Conservation (phyloP, 2,888 invertebrate species). For the Caenorhabditis becei region DNA sequence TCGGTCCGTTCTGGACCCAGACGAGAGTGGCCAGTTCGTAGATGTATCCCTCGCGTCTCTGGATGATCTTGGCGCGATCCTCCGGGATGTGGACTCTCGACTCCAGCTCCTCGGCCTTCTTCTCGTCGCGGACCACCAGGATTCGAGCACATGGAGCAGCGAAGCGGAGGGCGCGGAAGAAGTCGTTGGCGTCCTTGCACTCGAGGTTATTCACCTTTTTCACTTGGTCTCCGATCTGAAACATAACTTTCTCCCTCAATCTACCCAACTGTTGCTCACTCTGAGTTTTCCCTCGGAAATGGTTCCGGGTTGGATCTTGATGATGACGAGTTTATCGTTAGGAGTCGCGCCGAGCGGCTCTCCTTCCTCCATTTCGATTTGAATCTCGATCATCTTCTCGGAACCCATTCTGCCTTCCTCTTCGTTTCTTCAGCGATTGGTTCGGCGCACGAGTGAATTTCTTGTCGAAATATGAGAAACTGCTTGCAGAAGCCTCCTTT, state of each 20-base stretch:
- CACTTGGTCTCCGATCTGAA: conserved; percentile 76
- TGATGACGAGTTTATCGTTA: conserved; percentile 78
- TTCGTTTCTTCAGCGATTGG: conserved; percentile 21
- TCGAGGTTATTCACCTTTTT: conserved; percentile 68
- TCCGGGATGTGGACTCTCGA: conserved; percentile 73
- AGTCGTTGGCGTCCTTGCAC: conserved; percentile 70
- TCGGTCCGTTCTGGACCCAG: conserved; percentile 72
- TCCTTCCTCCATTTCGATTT: conserved; percentile 77
- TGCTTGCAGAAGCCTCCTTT: not conserved
- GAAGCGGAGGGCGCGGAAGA: conserved; percentile 74
- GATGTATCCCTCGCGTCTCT: conserved; percentile 74
- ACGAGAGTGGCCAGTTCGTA: conserved; percentile 61
- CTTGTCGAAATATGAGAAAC: not conserved
- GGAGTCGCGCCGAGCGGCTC: conserved; percentile 78
- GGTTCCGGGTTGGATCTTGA: conserved; percentile 74
- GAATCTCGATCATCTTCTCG: conserved; percentile 67
- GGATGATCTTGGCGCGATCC: conserved; percentile 74
- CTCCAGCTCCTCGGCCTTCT: conserved; percentile 71
- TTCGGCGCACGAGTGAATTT: not conserved
- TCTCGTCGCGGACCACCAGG: conserved; percentile 64
- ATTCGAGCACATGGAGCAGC: conserved; percentile 71
- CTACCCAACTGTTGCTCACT: conserved; percentile 57
- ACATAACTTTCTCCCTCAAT: not conserved
- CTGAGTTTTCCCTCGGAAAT: conserved; percentile 76
- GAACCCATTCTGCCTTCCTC: conserved; percentile 47